Percentiles rank a stretch among this genome's conserved stretches.
Conservation (phyloP, 2,113 vertebrate species). For the Catharus minimus region DNA sequence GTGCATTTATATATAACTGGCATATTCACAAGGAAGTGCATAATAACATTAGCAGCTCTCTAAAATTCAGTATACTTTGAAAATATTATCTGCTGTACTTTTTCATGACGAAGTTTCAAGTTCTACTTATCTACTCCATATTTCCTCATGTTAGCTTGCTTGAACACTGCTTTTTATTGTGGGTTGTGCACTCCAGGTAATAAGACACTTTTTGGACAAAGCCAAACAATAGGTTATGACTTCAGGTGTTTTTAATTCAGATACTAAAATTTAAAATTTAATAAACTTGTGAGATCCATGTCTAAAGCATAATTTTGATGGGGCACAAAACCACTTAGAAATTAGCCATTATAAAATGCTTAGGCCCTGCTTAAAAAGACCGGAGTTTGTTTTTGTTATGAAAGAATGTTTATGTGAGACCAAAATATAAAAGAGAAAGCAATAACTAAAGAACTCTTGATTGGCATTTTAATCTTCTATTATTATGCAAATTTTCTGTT, state of each 20-base stretch:
- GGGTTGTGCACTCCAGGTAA: not conserved
- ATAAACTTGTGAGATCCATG: not conserved
- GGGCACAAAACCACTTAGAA: not conserved
- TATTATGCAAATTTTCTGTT: constrained; percentile 79
- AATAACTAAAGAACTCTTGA: constrained; percentile 73
- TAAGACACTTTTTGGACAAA: not conserved
- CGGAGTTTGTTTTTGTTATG: constrained; percentile 67
- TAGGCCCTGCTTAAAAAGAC: not conserved
- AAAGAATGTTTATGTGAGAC: constrained; percentile 73
- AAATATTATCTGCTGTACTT: not conserved
- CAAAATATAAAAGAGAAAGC: constrained; percentile 73
- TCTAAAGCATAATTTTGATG: not conserved
- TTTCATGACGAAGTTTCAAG: not conserved
- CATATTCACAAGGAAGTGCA: not conserved
- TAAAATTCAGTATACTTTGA: not conserved
- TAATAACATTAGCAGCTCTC: not conserved
- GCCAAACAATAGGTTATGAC: not conserved
- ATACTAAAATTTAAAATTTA: not conserved
- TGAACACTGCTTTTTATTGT: not conserved
- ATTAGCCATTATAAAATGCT: not conserved
- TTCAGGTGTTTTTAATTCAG: not conserved
- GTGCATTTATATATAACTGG: not conserved
- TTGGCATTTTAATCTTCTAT: constrained; percentile 78
- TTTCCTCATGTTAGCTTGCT: not conserved
- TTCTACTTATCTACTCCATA: not conserved